Percentiles rank a stretch among this genome's conserved stretches.
phyloP scores from a whole-genome alignment of 2,888 invertebrate species.

The Tolmerus cingulatus region DNA sequence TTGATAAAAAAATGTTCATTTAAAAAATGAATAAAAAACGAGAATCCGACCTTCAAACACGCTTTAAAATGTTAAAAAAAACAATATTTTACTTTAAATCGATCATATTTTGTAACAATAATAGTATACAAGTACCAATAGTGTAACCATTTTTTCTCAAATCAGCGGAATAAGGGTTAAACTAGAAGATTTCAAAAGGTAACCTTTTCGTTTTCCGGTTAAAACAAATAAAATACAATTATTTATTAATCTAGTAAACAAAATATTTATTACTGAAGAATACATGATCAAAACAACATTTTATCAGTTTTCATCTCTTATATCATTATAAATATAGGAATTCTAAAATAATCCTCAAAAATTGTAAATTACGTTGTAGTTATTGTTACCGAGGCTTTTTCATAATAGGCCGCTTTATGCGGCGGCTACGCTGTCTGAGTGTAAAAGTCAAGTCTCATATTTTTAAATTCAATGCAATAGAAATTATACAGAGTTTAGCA shows the following conservation, averaged over 20 bases:
- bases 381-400: background rate
- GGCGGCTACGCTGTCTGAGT: background rate
- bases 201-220: background rate
- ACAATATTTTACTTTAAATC: too few relatives aligned
- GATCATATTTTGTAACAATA: too few relatives aligned
- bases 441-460: background rate
- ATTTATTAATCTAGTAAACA: slow-evolving; percentile 18
- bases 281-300: slow-evolving; percentile 26
- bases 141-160: too few relatives aligned
- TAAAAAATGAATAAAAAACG: too few relatives aligned
- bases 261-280: slow-evolving; percentile 32
- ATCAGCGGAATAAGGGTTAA: too few relatives aligned
- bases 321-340: background rate
- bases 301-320: background rate
- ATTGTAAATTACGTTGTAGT: slow-evolving; percentile 1
- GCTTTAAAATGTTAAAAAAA: too few relatives aligned
- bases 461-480: background rate
- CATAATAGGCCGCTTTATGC: background rate
- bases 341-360: slow-evolving; percentile 1
- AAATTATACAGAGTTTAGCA: background rate
- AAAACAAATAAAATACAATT: background rate
- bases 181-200: too few relatives aligned
- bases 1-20: too few relatives aligned
- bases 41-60: too few relatives aligned
- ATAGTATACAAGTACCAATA: too few relatives aligned